Evolutionary conservation across 2,888 invertebrate genomes (phyloP), one percentile per base, ranked within the genome.

Genomic region (Leucophenga montana): DNA sequence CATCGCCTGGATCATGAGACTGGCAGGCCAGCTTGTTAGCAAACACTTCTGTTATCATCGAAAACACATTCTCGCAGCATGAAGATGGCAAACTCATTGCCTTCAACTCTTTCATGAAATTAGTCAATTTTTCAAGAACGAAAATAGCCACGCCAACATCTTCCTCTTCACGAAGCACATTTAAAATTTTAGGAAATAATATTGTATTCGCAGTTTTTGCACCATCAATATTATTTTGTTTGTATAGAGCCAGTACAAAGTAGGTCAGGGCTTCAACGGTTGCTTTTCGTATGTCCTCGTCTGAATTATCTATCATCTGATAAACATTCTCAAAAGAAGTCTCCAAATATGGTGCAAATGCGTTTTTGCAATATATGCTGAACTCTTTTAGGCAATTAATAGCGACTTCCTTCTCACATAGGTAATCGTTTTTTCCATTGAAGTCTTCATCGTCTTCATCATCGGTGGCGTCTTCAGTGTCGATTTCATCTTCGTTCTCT

Each of bases 401-500:
- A 2, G 95, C 94, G 85, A 94, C 94, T 86, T 94, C 94, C 83
- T 95, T 95, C 85, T 95, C 95, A 81, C 93, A 93, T 68, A 94
- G 89, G 84, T 92, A 95, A 0, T 94, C 91, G 87, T 95, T 95
- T 85, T 94, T 94, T 8, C 95, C 93, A 67, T 91, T 92, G 79
- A 92, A 93, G 4, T 84, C 80, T 50, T 88, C 87, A 67, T 86
- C 85, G 56, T 87, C 87, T 48, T 88, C 89, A 11, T 82, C 86
- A 27, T 89, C 88, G 0, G 89, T 88, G n/a, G n/a, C n/a, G 54
- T 85, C 70, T 62, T 88, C 88, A 72, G 89, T 84, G 67, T 89
- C 89, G 69, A 89, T 88, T 8, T 86, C 86, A 20, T 77, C 78
- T 18, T 73, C 80, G 67, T 77, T 75, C 8, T 73, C 91, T 79